phyloP scores from a whole-genome alignment of 2,888 invertebrate species.

The Belgica antarctica region DNA sequence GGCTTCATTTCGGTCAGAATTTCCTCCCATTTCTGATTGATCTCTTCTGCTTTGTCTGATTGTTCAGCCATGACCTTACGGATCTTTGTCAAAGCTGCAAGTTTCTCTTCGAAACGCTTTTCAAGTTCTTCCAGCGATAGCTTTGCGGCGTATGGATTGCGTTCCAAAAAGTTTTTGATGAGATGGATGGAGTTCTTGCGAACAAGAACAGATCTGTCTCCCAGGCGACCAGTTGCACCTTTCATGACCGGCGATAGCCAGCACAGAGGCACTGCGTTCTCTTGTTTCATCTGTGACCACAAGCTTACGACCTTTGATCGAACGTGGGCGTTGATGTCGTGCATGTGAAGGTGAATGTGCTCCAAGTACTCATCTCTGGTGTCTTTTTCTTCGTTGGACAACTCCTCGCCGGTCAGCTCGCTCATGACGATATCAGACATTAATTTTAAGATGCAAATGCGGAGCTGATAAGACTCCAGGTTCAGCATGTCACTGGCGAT shows the following conservation, averaged over 20 bases:
- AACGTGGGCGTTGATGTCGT: constrained; percentile 81
- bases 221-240: constrained; percentile 67
- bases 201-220: constrained; percentile 80
- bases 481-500: constrained; percentile 53
- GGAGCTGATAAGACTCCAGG: constrained; percentile 61
- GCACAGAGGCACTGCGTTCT: constrained; percentile 73
- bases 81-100: constrained; percentile 53
- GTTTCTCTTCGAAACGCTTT: constrained; percentile 58
- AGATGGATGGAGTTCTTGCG: constrained; percentile 70
- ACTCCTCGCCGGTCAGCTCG: constrained; percentile 70
- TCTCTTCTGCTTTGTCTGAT: constrained; percentile 57
- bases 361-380: constrained; percentile 78
- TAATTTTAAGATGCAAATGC: constrained; percentile 80
- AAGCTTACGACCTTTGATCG: constrained; percentile 80
- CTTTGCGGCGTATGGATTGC: constrained; percentile 81
- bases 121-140: constrained; percentile 59
- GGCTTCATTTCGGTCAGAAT: constrained; percentile 50
- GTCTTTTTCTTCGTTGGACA: constrained; percentile 65
- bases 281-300: constrained; percentile 75
- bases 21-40: constrained; percentile 55
- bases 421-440: constrained; percentile 75
- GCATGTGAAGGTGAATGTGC: constrained; percentile 75
- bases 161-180: constrained; percentile 69
- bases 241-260: constrained; percentile 68
- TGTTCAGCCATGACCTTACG: constrained; percentile 59